These are phyloP conservation scores for Coreius guichenoti DNA, from an alignment of 2,797 vertebrate genomes.

Conservation along the genomic window DNA sequence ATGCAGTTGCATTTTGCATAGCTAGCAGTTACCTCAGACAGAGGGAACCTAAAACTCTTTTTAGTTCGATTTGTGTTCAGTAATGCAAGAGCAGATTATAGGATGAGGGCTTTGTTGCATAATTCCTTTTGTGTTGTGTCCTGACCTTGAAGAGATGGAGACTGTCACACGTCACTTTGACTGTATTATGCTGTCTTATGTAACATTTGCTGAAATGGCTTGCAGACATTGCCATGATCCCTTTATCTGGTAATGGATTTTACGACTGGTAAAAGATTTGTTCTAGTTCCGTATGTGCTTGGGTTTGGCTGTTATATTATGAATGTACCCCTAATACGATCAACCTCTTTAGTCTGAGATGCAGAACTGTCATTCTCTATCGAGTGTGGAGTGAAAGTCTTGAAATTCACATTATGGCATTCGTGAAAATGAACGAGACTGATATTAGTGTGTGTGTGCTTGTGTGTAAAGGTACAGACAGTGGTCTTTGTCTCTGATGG, in stretches of 20 bases:
- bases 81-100: conserved; percentile 22
- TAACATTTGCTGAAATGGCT: conserved; percentile 10
- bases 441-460: conserved; percentile 48
- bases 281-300: background rate
- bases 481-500: conserved; percentile 43
- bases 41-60: conserved; percentile 30
- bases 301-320: conserved; percentile 9
- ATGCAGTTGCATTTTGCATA: conserved; percentile 26
- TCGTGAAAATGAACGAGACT: background rate
- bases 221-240: conserved; percentile 6
- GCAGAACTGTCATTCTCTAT: background rate
- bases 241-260: background rate
- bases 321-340: background rate
- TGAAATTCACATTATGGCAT: background rate
- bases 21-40: conserved; percentile 2
- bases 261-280: background rate
- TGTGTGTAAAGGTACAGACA: conserved; percentile 52
- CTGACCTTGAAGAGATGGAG: conserved; percentile 9
- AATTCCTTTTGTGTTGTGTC: conserved; percentile 14
- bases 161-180: background rate
- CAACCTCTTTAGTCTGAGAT: conserved; percentile 1
- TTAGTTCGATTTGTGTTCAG: background rate
- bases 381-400: background rate
- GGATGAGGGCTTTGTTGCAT: conserved; percentile 10
- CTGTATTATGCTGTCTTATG: background rate